phyloP scores from a whole-genome alignment of 2,797 vertebrate genomes.

The Dendrocincla tyrannina region DNA sequence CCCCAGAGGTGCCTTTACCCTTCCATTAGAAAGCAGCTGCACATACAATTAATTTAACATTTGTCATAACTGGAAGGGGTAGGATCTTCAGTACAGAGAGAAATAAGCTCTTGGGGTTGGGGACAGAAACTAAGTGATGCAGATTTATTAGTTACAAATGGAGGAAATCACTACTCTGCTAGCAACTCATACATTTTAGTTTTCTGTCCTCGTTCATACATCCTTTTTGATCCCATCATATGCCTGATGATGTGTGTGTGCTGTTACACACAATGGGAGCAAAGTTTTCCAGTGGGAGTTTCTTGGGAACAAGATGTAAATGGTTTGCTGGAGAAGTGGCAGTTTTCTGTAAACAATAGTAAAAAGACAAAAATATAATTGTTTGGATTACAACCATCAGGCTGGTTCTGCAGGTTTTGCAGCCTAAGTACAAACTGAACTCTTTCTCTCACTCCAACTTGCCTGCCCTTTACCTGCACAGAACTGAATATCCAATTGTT shows the following conservation, averaged over 20 bases:
- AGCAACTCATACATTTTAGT: not conserved
- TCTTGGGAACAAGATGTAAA: not conserved
- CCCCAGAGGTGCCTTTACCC: not conserved
- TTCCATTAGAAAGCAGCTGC: not conserved
- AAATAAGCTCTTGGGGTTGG: not conserved
- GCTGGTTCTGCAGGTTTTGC: not conserved
- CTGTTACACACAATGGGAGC: fast-evolving
- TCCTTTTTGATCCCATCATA: not conserved
- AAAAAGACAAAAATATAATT: not conserved
- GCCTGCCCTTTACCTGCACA: not conserved
- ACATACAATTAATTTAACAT: not conserved
- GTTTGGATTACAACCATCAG: fast-evolving
- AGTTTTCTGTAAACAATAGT: not conserved
- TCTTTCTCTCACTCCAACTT: not conserved
- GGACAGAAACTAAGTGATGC: not conserved
- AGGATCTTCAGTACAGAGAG: not conserved
- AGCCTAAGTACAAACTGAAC: not conserved
- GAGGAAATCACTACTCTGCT: not conserved
- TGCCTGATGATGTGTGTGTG: fast-evolving
- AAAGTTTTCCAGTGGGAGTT: not conserved
- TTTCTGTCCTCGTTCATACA: not conserved
- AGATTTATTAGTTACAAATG: not conserved
- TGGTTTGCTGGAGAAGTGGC: not conserved
- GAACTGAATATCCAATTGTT: not conserved
- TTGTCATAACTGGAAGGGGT: not conserved